These are phyloP conservation scores for Nomada ruficornis DNA, from an alignment of 2,888 invertebrate genomes.

Conservation along the genomic window DNA sequence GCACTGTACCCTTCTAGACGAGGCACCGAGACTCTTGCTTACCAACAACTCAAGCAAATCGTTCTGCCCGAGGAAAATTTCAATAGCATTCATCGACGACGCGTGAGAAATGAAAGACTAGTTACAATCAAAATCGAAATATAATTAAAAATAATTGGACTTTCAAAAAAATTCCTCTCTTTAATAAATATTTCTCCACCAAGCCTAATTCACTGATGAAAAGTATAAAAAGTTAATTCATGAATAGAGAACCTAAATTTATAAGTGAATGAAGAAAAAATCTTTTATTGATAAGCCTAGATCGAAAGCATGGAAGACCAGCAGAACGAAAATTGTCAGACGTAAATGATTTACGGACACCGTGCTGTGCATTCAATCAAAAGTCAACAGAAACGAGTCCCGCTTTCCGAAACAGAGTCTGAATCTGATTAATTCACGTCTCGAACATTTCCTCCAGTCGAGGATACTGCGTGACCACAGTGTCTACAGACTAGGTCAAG, in stretches of 20 bases:
- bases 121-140: neutral
- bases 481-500: conserved; percentile 75
- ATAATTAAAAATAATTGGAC: neutral
- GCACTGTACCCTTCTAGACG: conserved; percentile 6
- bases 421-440: conserved; percentile 67
- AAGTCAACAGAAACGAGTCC: neutral
- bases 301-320: no score
- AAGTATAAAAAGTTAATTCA: no score
- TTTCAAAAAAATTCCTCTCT: no score
- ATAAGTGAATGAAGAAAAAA: no score
- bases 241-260: no score
- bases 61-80: neutral
- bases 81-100: neutral
- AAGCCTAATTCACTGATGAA: no score
- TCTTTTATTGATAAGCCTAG: no score
- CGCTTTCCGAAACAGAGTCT: conserved; percentile 25
- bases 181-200: no score
- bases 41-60: conserved; percentile 11
- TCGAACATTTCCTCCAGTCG: conserved; percentile 63
- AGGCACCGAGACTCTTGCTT: conserved; percentile 15
- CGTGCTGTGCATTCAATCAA: neutral
- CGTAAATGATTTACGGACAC: neutral
- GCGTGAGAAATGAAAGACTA: neutral
- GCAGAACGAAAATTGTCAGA: neutral
- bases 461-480: conserved; percentile 52